phyloP scores from a whole-genome alignment of 1,140 invertebrate species.

The Dinoponera quadriceps region DNA sequence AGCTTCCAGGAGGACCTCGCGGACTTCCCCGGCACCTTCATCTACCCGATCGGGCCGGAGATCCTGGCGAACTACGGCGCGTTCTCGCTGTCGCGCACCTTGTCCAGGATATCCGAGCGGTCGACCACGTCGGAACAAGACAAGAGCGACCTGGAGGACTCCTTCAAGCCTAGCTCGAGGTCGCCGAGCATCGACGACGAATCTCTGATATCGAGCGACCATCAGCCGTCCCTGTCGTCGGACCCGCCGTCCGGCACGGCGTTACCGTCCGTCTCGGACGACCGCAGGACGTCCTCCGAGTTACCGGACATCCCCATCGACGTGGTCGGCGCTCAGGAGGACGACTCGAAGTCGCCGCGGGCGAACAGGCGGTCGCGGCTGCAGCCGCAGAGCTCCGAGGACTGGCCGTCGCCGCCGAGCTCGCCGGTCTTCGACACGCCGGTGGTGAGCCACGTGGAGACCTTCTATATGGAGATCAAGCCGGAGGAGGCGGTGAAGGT shows the following conservation, averaged over 20 bases:
- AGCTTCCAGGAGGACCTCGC: conserved; percentile 91
- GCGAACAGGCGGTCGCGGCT: conserved; percentile 81
- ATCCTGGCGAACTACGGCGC: conserved; percentile 89
- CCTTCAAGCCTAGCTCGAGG: conserved; percentile 92
- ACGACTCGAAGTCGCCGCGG: conserved; percentile 84
- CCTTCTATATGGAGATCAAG: conserved; percentile 92
- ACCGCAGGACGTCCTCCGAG: conserved; percentile 92
- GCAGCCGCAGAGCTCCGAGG: conserved; percentile 88
- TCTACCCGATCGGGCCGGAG: conserved; percentile 90
- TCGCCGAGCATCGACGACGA: conserved; percentile 94
- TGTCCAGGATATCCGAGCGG: conserved; percentile 94
- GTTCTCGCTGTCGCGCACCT: conserved; percentile 90
- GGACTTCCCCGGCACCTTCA: conserved; percentile 90
- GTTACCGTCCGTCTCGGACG: conserved; percentile 88
- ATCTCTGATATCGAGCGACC: conserved; percentile 92
- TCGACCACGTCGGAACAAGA: conserved; percentile 94
- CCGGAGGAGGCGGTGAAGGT: conserved; percentile 90
- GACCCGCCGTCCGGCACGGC: conserved; percentile 88
- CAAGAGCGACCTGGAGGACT: conserved; percentile 92
- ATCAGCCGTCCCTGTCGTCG: conserved; percentile 93
- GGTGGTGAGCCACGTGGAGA: conserved; percentile 93
- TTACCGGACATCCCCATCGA: conserved; percentile 93
- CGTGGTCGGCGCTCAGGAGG: conserved; percentile 83
- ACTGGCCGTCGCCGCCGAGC: conserved; percentile 92
- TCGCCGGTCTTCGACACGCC: conserved; percentile 88